A percentile compares a stretch with the other conserved stretches of the same genome.
phyloP scores from a whole-genome alignment of 2,113 vertebrate species.

The Cynocephalus volans region DNA sequence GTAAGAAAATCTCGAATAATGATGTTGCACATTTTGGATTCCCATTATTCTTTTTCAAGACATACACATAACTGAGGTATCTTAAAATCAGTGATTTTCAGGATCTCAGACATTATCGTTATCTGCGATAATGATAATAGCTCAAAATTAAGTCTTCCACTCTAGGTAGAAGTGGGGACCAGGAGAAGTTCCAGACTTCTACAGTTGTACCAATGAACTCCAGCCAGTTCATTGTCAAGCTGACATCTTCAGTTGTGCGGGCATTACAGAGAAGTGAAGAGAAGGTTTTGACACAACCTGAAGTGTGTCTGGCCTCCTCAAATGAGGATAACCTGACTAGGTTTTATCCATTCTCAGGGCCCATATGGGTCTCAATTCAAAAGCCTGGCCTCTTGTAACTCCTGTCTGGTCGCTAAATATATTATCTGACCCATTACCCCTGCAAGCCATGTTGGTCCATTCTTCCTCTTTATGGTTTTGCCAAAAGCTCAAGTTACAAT shows the following conservation, averaged over 20 bases:
- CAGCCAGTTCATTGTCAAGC: not conserved
- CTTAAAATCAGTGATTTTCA: constrained; percentile 54
- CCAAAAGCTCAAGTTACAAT: not conserved
- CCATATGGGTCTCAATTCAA: not conserved
- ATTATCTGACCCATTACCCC: not conserved
- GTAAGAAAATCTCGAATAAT: constrained; percentile 6
- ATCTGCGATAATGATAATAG: not conserved
- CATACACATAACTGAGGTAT: not conserved
- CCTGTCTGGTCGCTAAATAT: not conserved
- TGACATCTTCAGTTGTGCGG: not conserved
- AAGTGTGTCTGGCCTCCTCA: not conserved
- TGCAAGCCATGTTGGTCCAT: not conserved
- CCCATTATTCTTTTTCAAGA: constrained; percentile 16
- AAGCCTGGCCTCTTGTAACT: not conserved
- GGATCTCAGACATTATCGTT: not conserved
- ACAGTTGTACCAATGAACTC: not conserved
- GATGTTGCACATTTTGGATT: not conserved
- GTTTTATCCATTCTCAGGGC: not conserved
- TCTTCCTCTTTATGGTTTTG: constrained; percentile 18
- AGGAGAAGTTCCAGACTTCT: not conserved
- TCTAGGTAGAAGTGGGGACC: not conserved
- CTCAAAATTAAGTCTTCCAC: not conserved
- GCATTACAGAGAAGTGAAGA: not conserved
- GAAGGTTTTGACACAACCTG: not conserved
- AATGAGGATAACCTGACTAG: not conserved